These are phyloP conservation scores for Diloba caeruleocephala DNA, from an alignment of 2,888 invertebrate species.

Conservation along the genomic window DNA sequence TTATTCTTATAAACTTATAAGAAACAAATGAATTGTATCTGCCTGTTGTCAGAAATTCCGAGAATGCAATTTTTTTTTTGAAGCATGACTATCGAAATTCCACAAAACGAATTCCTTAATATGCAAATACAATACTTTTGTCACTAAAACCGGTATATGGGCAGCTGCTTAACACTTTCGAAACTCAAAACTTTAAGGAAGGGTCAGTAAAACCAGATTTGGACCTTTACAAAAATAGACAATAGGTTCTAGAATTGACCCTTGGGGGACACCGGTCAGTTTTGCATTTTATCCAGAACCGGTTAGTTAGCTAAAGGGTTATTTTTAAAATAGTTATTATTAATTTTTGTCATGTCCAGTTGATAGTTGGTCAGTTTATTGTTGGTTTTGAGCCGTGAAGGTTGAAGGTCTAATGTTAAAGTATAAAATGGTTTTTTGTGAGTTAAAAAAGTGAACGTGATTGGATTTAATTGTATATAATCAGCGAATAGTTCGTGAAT, in stretches of 20 bases:
- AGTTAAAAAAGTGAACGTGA: constrained; percentile 8
- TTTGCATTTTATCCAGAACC: constrained; percentile 74
- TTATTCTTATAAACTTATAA: no score
- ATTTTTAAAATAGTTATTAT: constrained; percentile 71
- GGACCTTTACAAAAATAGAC: constrained; percentile 81
- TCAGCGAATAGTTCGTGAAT: background rate
- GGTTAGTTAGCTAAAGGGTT: constrained; percentile 78
- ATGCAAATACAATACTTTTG: constrained; percentile 58
- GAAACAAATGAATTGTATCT: background rate
- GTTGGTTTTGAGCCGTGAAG: constrained; percentile 67
- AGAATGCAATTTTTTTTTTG: constrained; percentile 4
- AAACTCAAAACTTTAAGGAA: constrained; percentile 81
- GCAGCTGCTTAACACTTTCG: constrained; percentile 75
- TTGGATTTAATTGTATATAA: background rate
- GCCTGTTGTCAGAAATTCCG: constrained; percentile 13
- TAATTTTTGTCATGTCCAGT: constrained; percentile 61
- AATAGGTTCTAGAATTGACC: constrained; percentile 78
- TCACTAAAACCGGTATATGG: constrained; percentile 67
- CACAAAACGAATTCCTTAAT: constrained; percentile 50
- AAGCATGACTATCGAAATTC: constrained; percentile 41
- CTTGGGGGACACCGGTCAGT: constrained; percentile 85
- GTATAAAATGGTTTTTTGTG: no score
- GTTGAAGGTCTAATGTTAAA: constrained; percentile 40
- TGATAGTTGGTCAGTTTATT: constrained; percentile 75
- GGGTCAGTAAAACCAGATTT: constrained; percentile 87